Conservation (phyloP, 92 coral and sea anemone genomes). For the Umimayanthus chanpuru region DNA sequence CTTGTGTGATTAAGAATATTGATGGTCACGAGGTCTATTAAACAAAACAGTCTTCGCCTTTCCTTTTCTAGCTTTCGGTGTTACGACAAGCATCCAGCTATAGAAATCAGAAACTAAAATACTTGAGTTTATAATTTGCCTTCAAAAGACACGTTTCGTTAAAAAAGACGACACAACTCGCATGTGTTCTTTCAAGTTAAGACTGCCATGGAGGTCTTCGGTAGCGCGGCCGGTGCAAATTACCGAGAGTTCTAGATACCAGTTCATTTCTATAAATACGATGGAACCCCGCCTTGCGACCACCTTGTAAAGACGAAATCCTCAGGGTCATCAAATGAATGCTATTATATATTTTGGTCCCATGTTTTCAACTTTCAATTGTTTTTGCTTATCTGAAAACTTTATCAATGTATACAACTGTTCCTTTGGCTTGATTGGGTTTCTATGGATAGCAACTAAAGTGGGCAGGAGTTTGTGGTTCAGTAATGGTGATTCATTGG, state of each 20-base stretch:
- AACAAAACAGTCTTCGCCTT: neutral
- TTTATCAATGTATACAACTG: too few species aligned
- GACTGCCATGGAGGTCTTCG: neutral
- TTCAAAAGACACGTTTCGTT: neutral
- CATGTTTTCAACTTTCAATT: too few species aligned
- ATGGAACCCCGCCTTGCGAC: neutral
- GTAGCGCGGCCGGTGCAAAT: neutral
- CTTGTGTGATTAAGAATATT: too few species aligned
- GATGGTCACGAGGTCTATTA: too few species aligned
- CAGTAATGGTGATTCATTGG: neutral
- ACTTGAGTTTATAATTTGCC: neutral
- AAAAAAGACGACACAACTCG: neutral
- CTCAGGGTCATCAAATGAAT: neutral
- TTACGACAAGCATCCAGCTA: neutral
- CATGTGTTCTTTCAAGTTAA: neutral
- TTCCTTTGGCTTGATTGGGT: neutral
- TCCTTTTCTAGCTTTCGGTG: neutral
- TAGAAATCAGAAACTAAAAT: too few species aligned
- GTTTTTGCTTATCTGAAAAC: too few species aligned
- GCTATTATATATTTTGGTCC: neutral
- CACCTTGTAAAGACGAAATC: neutral
- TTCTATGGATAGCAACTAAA: too few species aligned
- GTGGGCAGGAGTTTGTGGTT: neutral
- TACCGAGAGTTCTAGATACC: neutral
- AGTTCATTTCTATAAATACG: constrained; percentile 5